Base-by-base conservation (phyloP, 2,888 invertebrate genomes). In the Liodrosophila aerea region DNA sequence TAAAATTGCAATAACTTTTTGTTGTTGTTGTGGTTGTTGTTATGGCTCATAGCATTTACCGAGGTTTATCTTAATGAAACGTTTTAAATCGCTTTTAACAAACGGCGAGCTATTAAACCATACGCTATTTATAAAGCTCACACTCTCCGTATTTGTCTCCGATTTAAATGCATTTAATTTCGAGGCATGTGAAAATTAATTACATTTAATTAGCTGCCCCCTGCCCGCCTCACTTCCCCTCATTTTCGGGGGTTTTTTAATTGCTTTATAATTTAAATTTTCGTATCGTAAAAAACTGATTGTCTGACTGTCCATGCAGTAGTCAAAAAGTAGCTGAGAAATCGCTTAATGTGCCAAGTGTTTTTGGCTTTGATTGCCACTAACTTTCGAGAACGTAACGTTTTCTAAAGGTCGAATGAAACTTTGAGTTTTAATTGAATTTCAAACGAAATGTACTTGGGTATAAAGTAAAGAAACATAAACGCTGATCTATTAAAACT, bases 391-490 rank as follows among this genome's bases (percentile, higher is more conserved):
- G 66, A 71, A 68, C 45, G 75, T 33, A 77, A 59, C 74, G 51
- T 34, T 50, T 61, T 34, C 47, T 59, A 64, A 82, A 85, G 83
- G 80, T 85, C 68, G 56, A 60, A 57, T 62, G 64, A 46, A 33
- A 58, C 52, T 46, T 64, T 74, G 76, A 80, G 22, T 22, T 69
- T 85, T 85, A 82, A 82, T 82, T 78, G 64, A 85, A 85, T 85
- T 77, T 85, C 76, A 82, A 78, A 82, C 76, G 76, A 85, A 77
- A 78, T 75, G 85, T 77, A 85, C 85, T 85, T 75, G 83, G 29
- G 50, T 18, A 39, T 15, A 1, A 7, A 18, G 22, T 47, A n/a
- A n/a, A n/a, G n/a, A n/a, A n/a, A n/a, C 41, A 31, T 47, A 49
- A 31, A 31, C 18, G n/a, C 22, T 45, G 33, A 47, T 52, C 65